Percentiles rank a stretch among this genome's conserved stretches.
Evolutionary conservation across 2,113 vertebrate species (phyloP).

Genomic region (Campylorhamphus procurvoides): DNA sequence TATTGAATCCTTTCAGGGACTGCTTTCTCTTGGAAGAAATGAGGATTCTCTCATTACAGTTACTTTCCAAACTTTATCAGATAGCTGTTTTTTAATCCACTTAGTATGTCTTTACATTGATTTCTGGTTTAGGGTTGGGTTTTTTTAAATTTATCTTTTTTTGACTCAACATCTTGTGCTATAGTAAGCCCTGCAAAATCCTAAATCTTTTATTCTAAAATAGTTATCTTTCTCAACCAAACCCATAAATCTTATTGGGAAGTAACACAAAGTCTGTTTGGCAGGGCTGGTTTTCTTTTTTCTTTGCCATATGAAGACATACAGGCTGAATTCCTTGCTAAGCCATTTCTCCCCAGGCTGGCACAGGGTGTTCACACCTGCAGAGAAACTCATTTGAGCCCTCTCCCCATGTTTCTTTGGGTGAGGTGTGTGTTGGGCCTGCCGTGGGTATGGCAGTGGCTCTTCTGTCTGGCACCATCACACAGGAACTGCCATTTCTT

Average conservation of each 20-base stretch:
- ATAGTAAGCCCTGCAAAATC: not conserved
- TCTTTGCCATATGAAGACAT: not conserved
- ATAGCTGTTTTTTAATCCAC: not conserved
- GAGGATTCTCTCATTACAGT: not conserved
- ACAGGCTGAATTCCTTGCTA: not conserved
- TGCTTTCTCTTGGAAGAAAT: constrained; percentile 25
- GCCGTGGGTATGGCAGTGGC: rapidly evolving
- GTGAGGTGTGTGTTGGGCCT: not conserved
- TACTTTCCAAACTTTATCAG: constrained; percentile 29
- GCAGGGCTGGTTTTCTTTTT: not conserved
- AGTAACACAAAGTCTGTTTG: not conserved
- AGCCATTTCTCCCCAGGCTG: not conserved
- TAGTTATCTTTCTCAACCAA: constrained; percentile 5
- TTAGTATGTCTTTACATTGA: not conserved
- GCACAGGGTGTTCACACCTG: not conserved
- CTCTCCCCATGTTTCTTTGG: not conserved
- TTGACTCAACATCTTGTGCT: constrained; percentile 13
- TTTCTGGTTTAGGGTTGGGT: not conserved
- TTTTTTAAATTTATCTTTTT: not conserved
- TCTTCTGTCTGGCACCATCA: not conserved
- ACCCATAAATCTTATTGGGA: not conserved
- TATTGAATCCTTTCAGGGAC: constrained; percentile 7
- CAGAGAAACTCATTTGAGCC: not conserved
- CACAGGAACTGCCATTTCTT: not conserved
- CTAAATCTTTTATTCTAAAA: not conserved